These are phyloP conservation scores for Papilio demoleus DNA, from an alignment of 2,888 invertebrate genomes.

Conservation along the genomic window DNA sequence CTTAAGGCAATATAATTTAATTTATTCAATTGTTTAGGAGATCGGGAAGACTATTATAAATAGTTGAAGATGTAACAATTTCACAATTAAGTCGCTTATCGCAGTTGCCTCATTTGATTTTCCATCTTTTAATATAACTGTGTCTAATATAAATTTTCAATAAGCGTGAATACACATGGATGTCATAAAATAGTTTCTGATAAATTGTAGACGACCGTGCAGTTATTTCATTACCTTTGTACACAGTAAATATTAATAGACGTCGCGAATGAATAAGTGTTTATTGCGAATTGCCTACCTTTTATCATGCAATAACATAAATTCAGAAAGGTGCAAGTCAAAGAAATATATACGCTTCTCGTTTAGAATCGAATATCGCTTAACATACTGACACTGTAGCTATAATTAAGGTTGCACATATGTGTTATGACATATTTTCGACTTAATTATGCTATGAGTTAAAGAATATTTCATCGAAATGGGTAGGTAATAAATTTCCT, in stretches of 20 bases:
- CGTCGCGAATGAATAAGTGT: conserved; percentile 34
- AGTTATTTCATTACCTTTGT: conserved; percentile 25
- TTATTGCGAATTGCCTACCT: conserved; percentile 51
- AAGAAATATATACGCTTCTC: background rate
- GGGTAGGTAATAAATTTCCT: no score
- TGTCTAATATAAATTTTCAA: conserved; percentile 15
- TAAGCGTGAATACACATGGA: conserved; percentile 21
- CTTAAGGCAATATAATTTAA: no score
- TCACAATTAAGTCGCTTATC: conserved; percentile 5
- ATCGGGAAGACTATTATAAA: background rate
- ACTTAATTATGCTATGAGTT: background rate
- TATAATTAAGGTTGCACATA: background rate
- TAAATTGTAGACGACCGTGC: background rate
- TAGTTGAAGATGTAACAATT: background rate
- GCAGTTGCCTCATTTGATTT: conserved; percentile 8
- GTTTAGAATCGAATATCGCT: background rate
- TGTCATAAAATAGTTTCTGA: conserved; percentile 11
- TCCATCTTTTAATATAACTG: conserved; percentile 13
- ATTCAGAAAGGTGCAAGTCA: conserved; percentile 1
- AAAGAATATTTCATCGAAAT: background rate
- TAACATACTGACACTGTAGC: background rate
- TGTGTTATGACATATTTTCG: background rate
- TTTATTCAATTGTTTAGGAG: no score
- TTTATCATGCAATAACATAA: conserved; percentile 41
- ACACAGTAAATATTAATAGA: conserved; percentile 26